Evolutionary conservation across 2,797 vertebrate species (phyloP).

Genomic region (Muscicapa striata): DNA sequence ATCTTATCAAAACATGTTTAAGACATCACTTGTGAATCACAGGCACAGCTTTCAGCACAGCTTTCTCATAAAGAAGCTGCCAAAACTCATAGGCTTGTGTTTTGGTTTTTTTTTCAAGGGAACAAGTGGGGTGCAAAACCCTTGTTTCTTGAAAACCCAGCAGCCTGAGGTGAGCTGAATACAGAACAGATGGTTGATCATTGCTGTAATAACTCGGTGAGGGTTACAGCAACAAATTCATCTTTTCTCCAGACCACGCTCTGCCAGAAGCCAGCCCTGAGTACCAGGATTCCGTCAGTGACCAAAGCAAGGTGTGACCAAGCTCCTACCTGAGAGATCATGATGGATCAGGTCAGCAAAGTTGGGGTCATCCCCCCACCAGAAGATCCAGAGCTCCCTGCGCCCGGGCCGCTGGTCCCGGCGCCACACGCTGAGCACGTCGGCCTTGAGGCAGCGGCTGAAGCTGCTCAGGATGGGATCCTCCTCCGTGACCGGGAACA

Average conservation of each 20-base stretch:
- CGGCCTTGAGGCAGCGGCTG: slow-evolving; percentile 95
- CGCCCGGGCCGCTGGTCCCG: slow-evolving; percentile 93
- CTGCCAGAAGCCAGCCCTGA: neutral
- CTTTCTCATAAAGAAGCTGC: slow-evolving; percentile 8
- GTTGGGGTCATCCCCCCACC: slow-evolving; percentile 98
- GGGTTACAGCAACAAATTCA: neutral
- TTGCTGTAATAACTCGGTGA: neutral
- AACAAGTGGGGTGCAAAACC: neutral
- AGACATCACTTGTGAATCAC: slow-evolving; percentile 23
- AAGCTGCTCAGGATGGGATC: slow-evolving; percentile 99
- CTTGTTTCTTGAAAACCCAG: neutral
- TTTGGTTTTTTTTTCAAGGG: neutral
- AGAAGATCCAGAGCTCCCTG: slow-evolving; percentile 97
- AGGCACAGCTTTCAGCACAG: slow-evolving; percentile 7
- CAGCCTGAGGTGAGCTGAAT: neutral
- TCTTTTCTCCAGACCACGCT: neutral
- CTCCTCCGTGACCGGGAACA: slow-evolving; percentile 97
- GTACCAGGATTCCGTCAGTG: neutral
- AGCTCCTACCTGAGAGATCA: slow-evolving; percentile 88
- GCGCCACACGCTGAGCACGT: slow-evolving; percentile 95
- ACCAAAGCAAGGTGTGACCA: neutral
- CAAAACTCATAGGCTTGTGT: neutral
- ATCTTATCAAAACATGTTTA: slow-evolving; percentile 33
- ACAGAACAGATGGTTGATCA: neutral
- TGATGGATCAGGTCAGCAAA: slow-evolving; percentile 96